Evolutionary conservation across 92 coral and sea anemone species (phyloP).

Genomic region (Meandrina meandrites): DNA sequence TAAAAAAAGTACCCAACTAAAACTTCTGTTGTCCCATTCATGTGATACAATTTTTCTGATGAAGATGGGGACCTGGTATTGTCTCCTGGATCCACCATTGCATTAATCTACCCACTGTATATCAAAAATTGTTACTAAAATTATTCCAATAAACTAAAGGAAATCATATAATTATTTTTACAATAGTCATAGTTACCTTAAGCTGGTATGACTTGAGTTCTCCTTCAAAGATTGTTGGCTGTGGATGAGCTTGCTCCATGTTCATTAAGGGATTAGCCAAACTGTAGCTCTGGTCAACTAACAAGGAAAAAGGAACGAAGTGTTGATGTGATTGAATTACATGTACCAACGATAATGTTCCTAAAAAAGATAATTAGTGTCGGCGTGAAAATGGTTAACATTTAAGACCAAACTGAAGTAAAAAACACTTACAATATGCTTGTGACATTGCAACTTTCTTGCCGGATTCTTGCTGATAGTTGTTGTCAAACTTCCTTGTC

Average conservation of each 20-base stretch:
- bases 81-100: too few species aligned
- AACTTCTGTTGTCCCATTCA: too few species aligned
- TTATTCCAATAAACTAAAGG: background rate
- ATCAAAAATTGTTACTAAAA: background rate
- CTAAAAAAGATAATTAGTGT: background rate
- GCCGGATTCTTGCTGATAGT: conserved; percentile 66
- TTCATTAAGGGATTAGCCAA: conserved; percentile 88
- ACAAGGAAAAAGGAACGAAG: background rate
- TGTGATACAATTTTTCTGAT: too few species aligned
- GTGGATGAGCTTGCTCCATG: conserved; percentile 82
- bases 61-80: too few species aligned
- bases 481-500: conserved; percentile 86
- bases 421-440: conserved; percentile 79
- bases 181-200: conserved; percentile 64
- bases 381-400: background rate
- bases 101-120: too few species aligned
- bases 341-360: too few species aligned
- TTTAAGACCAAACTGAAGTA: background rate
- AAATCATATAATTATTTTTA: background rate
- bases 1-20: too few species aligned
- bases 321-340: too few species aligned
- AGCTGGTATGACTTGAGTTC: conserved; percentile 91
- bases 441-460: conserved; percentile 86
- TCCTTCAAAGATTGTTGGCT: conserved; percentile 85
- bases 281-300: conserved; percentile 94